phyloP scores from a whole-genome alignment of 1,140 invertebrate genomes.

The Drosophila athabasca region DNA sequence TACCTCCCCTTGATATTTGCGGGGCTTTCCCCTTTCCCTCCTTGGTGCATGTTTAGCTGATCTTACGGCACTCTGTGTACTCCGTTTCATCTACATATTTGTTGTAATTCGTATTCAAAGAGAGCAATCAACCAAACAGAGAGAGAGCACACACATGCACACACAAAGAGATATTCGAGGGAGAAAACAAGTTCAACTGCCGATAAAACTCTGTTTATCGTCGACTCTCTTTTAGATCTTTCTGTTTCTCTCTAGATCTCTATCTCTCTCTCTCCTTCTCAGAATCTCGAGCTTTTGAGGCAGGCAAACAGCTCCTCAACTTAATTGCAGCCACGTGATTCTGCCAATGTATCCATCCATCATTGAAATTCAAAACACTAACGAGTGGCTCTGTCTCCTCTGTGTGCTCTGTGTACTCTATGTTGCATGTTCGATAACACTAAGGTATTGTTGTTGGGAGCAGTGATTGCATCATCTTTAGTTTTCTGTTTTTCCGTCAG shows the following conservation, averaged over 20 bases:
- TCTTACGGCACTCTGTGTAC: slow-evolving; percentile 13
- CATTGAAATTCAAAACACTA: slow-evolving; percentile 39
- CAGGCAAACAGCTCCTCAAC: slow-evolving; percentile 26
- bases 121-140: slow-evolving; percentile 48
- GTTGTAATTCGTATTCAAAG: slow-evolving; percentile 53
- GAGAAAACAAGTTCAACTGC: slow-evolving; percentile 69
- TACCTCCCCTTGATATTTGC: slow-evolving; percentile 6
- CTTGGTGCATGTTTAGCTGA: too few species aligned
- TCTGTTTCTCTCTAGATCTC: neutral
- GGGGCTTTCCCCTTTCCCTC: slow-evolving; percentile 2
- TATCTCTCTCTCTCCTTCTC: neutral
- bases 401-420: neutral
- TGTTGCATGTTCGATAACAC: slow-evolving; percentile 36
- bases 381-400: neutral
- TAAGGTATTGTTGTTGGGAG: neutral
- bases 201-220: slow-evolving; percentile 44
- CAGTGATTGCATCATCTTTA: slow-evolving; percentile 35
- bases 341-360: slow-evolving; percentile 15
- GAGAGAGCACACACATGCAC: slow-evolving; percentile 15
- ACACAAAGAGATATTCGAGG: slow-evolving; percentile 16
- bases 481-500: neutral
- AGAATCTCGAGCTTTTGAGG: slow-evolving; percentile 40
- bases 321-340: slow-evolving; percentile 49
- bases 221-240: neutral
- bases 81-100: too few species aligned